These are phyloP conservation scores for Ceyx margarethae DNA, from an alignment of 2,113 vertebrate species.

Conservation along the genomic window DNA sequence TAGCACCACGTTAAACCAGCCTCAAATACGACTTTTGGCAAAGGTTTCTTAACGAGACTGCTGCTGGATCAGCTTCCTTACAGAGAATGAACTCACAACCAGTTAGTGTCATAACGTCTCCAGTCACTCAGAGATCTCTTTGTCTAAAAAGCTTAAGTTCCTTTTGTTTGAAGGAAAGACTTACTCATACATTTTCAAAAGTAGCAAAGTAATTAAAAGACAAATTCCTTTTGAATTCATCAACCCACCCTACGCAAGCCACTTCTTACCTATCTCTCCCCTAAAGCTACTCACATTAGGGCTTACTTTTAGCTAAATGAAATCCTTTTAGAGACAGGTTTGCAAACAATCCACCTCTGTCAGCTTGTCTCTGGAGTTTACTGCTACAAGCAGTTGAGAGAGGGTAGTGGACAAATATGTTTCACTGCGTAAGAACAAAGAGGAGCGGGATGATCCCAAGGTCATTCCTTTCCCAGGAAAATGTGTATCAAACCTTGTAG, in stretches of 20 bases:
- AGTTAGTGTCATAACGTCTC: background rate
- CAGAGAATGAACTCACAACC: conserved; percentile 21
- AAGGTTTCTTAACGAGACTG: background rate
- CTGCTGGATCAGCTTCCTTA: too few species aligned
- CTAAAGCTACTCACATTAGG: background rate
- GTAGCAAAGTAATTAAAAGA: conserved; percentile 9
- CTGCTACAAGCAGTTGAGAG: background rate
- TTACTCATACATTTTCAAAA: background rate
- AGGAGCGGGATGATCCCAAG: background rate
- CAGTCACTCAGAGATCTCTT: background rate
- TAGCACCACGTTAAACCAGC: background rate
- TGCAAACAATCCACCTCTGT: background rate
- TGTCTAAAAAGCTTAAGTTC: conserved; percentile 18
- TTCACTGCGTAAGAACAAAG: background rate
- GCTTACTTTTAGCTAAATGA: background rate
- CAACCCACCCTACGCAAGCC: background rate
- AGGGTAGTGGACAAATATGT: background rate
- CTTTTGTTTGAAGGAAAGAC: conserved; percentile 11
- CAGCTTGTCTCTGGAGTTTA: background rate
- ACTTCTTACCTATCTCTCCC: background rate
- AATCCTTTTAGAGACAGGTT: background rate
- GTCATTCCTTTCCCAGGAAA: background rate
- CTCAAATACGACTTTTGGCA: background rate
- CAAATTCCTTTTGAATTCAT: background rate
- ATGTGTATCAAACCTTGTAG: background rate